Conservation (phyloP, 2,888 invertebrate species). For the Muschampia staudingeri region DNA sequence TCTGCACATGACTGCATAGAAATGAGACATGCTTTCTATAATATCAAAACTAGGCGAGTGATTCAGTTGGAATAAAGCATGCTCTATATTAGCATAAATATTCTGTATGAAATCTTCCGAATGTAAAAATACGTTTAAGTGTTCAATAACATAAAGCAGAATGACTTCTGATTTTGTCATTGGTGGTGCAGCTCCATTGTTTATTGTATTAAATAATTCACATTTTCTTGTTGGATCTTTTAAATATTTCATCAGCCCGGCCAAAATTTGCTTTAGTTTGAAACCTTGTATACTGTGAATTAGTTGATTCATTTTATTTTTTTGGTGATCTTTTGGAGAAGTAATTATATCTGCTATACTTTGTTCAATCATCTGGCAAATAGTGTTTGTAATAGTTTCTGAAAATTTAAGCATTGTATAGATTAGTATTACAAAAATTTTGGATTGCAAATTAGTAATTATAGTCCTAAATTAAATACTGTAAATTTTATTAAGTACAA, state of each 20-base stretch:
- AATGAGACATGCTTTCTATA: conserved; percentile 83
- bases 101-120: conserved; percentile 73
- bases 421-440: background rate
- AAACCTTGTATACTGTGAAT: conserved; percentile 75
- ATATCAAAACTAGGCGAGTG: conserved; percentile 80
- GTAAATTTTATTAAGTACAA: too few relatives aligned
- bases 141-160: conserved; percentile 78
- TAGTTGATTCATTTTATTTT: conserved; percentile 75
- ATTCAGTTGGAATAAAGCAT: conserved; percentile 81
- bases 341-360: conserved; percentile 73
- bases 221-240: conserved; percentile 77
- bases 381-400: conserved; percentile 73
- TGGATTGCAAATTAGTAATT: background rate
- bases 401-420: conserved; percentile 60
- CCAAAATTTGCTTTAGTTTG: conserved; percentile 75
- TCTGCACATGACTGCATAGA: conserved; percentile 85
- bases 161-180: conserved; percentile 85
- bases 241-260: conserved; percentile 79
- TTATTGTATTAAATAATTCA: conserved; percentile 77
- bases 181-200: conserved; percentile 75
- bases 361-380: conserved; percentile 75
- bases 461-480: too few relatives aligned
- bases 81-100: conserved; percentile 80
- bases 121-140: conserved; percentile 71
- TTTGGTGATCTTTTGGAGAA: conserved; percentile 70